Evolutionary conservation across 2,888 invertebrate species (phyloP).

Genomic region (Trachelus tabidus): DNA sequence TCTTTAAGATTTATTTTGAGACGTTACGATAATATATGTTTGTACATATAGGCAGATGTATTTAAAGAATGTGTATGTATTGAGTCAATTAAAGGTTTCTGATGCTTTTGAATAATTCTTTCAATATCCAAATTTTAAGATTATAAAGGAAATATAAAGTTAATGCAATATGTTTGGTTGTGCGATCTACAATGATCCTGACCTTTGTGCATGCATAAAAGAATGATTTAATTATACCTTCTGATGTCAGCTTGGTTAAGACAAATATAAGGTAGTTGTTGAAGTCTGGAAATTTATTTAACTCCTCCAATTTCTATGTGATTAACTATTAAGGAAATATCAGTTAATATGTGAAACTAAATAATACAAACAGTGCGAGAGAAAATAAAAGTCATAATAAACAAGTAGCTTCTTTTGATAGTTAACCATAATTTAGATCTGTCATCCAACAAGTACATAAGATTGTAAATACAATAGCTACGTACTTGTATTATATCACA

Average conservation of each 20-base stretch:
- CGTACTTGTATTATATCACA: neutral
- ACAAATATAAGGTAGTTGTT: conserved; percentile 99
- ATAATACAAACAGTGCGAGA: neutral
- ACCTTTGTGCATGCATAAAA: neutral
- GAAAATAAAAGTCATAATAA: neutral
- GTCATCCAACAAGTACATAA: neutral
- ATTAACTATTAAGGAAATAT: conserved; percentile 68
- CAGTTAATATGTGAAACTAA: neutral
- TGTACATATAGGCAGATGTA: neutral
- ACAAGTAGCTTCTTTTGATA: neutral
- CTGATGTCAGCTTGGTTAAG: conserved; percentile 90
- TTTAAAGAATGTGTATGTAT: neutral
- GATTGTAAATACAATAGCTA: neutral
- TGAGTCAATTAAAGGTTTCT: neutral
- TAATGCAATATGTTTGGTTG: neutral
- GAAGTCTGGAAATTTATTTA: conserved; percentile 98
- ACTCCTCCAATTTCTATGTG: conserved; percentile 93
- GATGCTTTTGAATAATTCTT: neutral
- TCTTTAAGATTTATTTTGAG: neutral
- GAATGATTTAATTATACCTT: conserved; percentile 69
- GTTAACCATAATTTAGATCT: neutral
- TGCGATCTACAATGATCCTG: neutral
- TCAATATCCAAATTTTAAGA: neutral
- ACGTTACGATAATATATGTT: neutral
- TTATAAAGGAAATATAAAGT: neutral